Percentiles rank a stretch among this genome's conserved stretches.
Conservation (phyloP, 2,113 vertebrate species). For the Saimiri boliviensis region DNA sequence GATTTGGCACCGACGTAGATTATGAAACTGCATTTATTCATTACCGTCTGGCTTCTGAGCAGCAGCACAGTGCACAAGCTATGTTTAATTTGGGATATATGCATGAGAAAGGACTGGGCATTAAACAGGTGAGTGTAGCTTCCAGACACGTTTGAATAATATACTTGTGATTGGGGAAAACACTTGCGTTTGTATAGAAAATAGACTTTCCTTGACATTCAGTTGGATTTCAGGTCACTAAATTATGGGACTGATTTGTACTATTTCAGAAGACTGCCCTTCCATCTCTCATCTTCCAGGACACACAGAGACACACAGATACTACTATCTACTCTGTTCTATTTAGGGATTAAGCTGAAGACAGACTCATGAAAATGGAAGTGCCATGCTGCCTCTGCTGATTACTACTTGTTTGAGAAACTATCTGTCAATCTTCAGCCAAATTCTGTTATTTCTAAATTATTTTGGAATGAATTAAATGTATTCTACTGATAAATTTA, state of each 20-base stretch:
- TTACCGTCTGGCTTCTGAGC: constrained; percentile 97
- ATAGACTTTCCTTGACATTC: neutral
- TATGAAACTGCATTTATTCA: constrained; percentile 98
- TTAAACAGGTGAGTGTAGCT: constrained; percentile 91
- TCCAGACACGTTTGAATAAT: neutral
- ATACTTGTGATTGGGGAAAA: neutral
- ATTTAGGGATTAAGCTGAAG: neutral
- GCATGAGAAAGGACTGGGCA: constrained; percentile 98
- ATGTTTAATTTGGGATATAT: constrained; percentile 99
- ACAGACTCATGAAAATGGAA: neutral
- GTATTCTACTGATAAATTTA: neutral
- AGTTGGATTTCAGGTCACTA: neutral
- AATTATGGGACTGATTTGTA: neutral
- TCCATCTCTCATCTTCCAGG: neutral
- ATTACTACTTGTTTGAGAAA: neutral
- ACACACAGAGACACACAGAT: neutral
- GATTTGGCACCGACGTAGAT: constrained; percentile 96
- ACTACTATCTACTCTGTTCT: neutral
- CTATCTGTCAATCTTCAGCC: neutral
- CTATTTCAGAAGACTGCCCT: neutral
- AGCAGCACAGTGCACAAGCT: constrained; percentile 98
- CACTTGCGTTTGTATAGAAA: neutral
- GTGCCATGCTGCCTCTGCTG: neutral
- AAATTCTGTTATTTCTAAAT: neutral
- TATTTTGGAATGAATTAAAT: constrained; percentile 39